Evolutionary conservation across 2,113 vertebrate species (phyloP).

Genomic region (Chauna torquata): DNA sequence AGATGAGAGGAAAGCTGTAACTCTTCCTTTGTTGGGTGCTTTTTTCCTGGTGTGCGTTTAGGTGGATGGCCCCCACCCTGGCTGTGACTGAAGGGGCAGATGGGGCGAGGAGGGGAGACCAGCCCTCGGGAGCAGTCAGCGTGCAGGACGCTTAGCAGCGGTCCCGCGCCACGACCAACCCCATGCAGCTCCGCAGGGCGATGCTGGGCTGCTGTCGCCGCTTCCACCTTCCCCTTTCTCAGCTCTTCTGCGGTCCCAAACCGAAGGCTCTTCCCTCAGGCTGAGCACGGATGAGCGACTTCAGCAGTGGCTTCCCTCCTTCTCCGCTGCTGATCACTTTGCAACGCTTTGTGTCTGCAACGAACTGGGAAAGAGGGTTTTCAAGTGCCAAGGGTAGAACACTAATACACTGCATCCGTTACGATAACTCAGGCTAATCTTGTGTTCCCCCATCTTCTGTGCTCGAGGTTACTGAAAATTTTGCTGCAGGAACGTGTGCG

Average conservation of each 20-base stretch:
- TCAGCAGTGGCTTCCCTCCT: background rate
- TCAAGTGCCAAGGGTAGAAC: background rate
- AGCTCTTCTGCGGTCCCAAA: background rate
- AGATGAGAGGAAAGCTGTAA: background rate
- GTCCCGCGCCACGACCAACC: background rate
- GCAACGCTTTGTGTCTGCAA: background rate
- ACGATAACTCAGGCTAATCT: background rate
- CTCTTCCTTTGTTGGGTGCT: conserved; percentile 20
- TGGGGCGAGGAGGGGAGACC: background rate
- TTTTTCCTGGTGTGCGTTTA: background rate
- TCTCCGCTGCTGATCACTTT: background rate
- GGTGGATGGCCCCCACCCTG: conserved; percentile 6
- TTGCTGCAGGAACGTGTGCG: background rate
- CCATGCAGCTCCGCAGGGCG: background rate
- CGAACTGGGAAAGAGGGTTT: background rate
- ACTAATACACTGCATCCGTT: background rate
- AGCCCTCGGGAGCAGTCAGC: background rate
- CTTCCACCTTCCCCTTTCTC: background rate
- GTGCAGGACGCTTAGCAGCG: background rate
- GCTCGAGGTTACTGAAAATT: background rate
- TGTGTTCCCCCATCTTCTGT: background rate
- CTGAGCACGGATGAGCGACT: background rate
- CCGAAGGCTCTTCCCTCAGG: background rate
- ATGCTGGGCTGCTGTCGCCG: background rate
- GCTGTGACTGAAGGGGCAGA: background rate